Base-by-base conservation (phyloP, 2,113 vertebrate genomes). In the Rhinichthys klamathensis region DNA sequence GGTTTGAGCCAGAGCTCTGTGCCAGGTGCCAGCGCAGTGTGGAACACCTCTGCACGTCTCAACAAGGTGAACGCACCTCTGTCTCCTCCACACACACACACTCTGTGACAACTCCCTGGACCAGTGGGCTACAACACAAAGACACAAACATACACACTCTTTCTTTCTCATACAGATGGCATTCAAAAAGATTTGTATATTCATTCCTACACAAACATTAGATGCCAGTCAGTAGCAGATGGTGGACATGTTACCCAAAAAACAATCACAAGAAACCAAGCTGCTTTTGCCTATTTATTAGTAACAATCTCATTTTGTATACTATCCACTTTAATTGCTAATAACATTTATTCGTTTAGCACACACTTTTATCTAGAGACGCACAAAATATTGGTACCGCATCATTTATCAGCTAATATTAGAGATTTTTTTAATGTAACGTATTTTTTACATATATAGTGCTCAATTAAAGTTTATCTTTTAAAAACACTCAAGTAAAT, bases 11-110 rank as follows among this genome's bases (percentile, higher is more conserved):
- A 87, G 74, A 63, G 67, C 38, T 44, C 74, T 30, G 49, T 87
- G 86, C 86, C 86, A 84, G 78, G 86, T 72, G 75, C 38, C 67
- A 72, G 44, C 58, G 49, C 76, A 72, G 76, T 81, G 84, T 85
- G 84, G 79, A 85, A 72, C 84, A 81, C 65, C 84, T 81, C 84
- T 60, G 79, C 77, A 61, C 67, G n/a, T 85, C 76, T 79, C 76
- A 85, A 85, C 84, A 85, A 81, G 84, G 84, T 86, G 54, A 81
- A 81, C 69, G 63, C 69, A 51, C 84, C 84, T 81, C 77, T 86
- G 70, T 85, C 84, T 86, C 54, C 41, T 32, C 38, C 81, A 73
- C 25, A 23, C 21, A 74, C 69, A 75, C 35, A 74, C 67, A 74
- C 8, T 10, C 80, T 41, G 46, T 32, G 25, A 84, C 63, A 78